Evolutionary conservation across 2,113 vertebrate genomes (phyloP), one percentile per base, ranked within the genome.

Genomic region (Dicaeum eximium): DNA sequence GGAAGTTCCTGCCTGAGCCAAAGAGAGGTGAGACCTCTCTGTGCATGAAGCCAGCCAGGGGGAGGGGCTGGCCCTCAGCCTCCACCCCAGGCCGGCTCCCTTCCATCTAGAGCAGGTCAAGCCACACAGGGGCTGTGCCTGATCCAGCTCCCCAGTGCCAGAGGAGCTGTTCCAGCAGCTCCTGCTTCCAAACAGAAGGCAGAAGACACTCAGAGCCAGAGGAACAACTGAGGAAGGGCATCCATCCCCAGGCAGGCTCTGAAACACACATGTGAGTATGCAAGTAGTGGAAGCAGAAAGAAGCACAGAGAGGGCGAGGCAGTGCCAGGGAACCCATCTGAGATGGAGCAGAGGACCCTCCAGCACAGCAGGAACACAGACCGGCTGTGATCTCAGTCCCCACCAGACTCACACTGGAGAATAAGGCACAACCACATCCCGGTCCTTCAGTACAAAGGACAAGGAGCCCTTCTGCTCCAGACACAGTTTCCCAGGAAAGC

Each of bases 221-320:
- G 23, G 21, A 25, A 66, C 47, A 4, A 17, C 22, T 3, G 4
- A 62, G 31, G 38, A 75, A 69, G 40, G 56, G 40, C 2, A 1
- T n/a, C 42, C 85, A 30, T 22, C 33, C 64, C 69, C 69, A 78
- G 40, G 15, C 42, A 62, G 21, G 74, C 53, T 81, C 73, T 4
- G 2, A 81, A 73, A 62, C 27, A 40, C 3, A 0, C 0, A 0
- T 16, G 22, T 1, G 15, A 45, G n/a, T 50, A 18, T 21, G 11
- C 30, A 74, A 42, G 7, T 21, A 38, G 60, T 30, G 65, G 30
- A 42, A 80, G 30, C 0, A 14, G 80, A 81, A 57, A 80, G 27
- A 51, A 73, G 38, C 1, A 0, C 17, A 79, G 44, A 33, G 74
- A 58, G 12, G 24, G 35, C 1, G 5, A 45, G 1, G 10, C 1